These are phyloP conservation scores for Limnothrissa miodon DNA, from an alignment of 2,113 vertebrate genomes.

Conservation along the genomic window DNA sequence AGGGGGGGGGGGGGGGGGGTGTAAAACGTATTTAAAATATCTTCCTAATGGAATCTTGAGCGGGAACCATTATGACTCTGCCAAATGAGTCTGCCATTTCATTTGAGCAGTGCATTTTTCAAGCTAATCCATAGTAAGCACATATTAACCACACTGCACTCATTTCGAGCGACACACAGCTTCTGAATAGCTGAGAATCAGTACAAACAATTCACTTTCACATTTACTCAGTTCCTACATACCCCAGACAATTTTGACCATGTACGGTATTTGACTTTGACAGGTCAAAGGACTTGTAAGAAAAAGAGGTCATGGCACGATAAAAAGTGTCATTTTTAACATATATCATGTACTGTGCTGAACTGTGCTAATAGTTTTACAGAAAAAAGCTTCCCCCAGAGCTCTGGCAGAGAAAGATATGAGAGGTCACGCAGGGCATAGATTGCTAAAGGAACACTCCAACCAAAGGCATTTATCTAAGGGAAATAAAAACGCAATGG, in stretches of 20 bases:
- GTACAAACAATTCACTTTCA: neutral
- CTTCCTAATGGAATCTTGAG: neutral
- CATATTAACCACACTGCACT: neutral
- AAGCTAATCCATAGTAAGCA: neutral
- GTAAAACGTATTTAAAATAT: conserved; percentile 3
- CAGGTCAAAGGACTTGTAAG: neutral
- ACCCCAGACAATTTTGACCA: neutral
- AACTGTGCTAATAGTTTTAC: neutral
- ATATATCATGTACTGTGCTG: neutral
- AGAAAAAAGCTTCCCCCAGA: neutral
- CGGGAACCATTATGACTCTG: neutral
- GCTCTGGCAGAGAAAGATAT: conserved; percentile 1
- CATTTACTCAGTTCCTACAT: neutral
- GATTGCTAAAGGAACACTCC: neutral
- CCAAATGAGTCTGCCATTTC: neutral
- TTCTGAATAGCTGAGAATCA: neutral
- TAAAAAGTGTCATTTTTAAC: neutral
- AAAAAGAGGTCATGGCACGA: neutral
- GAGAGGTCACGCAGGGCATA: neutral
- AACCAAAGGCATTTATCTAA: neutral
- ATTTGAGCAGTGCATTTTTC: neutral
- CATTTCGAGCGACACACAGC: neutral
- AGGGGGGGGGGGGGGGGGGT: neutral
- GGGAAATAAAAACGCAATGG: neutral
- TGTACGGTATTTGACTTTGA: neutral